These are phyloP conservation scores for Perca schrenkii DNA, from an alignment of 2,113 vertebrate species.

Conservation along the genomic window DNA sequence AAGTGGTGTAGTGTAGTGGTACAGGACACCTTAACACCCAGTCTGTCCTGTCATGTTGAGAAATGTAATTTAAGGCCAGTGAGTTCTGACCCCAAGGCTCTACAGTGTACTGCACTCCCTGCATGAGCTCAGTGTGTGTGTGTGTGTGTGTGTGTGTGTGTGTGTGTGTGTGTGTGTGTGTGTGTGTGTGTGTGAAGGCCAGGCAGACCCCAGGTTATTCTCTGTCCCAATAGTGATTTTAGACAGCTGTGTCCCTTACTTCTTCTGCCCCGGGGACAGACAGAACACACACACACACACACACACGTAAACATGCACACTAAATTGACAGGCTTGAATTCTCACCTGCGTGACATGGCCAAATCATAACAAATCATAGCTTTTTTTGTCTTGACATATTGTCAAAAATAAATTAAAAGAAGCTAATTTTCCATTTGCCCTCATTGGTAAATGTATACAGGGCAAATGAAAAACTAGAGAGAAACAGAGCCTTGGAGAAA, in stretches of 20 bases:
- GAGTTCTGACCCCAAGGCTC: slow-evolving; percentile 81
- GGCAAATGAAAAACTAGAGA: not conserved
- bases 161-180: slow-evolving; percentile 37
- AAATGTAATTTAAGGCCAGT: slow-evolving; percentile 85
- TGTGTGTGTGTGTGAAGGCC: slow-evolving; percentile 41
- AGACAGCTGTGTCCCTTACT: slow-evolving; percentile 78
- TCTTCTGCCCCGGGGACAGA: slow-evolving; percentile 63
- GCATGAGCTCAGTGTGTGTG: slow-evolving; percentile 28
- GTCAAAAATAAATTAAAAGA: not conserved
- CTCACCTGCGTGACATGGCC: slow-evolving; percentile 65
- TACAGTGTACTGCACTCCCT: slow-evolving; percentile 57
- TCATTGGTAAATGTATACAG: too few relatives aligned
- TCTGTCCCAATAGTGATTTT: slow-evolving; percentile 71
- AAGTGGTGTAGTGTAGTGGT: slow-evolving; percentile 43
- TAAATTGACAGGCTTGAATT: slow-evolving; percentile 37
- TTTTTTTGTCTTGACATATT: not conserved
- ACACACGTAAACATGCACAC: not conserved
- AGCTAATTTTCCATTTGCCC: not conserved
- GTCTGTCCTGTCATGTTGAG: slow-evolving; percentile 82
- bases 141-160: slow-evolving; percentile 27
- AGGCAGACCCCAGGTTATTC: slow-evolving; percentile 73
- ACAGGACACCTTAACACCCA: slow-evolving; percentile 74
- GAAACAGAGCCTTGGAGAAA: not conserved
- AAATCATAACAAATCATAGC: slow-evolving; percentile 53
- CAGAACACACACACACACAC: slow-evolving; percentile 30